Conservation (phyloP, 2,113 vertebrate genomes). For the Physeter macrocephalus region DNA sequence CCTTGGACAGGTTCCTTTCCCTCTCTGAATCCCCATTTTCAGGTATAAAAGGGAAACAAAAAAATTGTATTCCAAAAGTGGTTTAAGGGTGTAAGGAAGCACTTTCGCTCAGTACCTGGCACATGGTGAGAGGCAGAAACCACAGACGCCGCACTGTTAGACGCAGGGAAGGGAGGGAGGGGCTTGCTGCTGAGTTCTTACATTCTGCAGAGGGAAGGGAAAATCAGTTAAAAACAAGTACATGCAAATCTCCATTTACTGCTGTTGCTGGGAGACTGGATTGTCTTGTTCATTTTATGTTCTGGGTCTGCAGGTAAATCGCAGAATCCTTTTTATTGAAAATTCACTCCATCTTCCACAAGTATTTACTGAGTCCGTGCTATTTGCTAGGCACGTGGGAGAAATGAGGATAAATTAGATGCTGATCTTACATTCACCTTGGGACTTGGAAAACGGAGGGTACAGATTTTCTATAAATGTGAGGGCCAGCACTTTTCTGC, state of each 20-base stretch:
- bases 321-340: slow-evolving; percentile 55
- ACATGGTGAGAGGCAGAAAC: background rate
- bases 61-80: background rate
- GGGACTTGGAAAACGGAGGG: background rate
- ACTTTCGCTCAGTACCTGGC: background rate
- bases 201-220: background rate
- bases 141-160: background rate
- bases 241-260: background rate
- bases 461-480: background rate
- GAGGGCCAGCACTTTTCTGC: background rate
- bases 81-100: background rate
- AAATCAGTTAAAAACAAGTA: slow-evolving; percentile 9
- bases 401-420: background rate
- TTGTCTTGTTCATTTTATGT: slow-evolving; percentile 33
- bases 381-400: background rate
- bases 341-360: background rate
- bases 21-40: background rate
- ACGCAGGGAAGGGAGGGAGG: background rate
- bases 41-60: background rate
- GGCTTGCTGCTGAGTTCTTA: background rate
- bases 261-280: background rate
- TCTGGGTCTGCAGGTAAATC: slow-evolving; percentile 15
- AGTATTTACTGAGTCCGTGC: slow-evolving; percentile 38
- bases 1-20: background rate
- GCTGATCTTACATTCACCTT: background rate